A percentile compares a stretch with the other conserved stretches of the same genome.
These are phyloP conservation scores for Mythimna ferrago DNA, from an alignment of 2,888 invertebrate genomes.

Conservation along the genomic window DNA sequence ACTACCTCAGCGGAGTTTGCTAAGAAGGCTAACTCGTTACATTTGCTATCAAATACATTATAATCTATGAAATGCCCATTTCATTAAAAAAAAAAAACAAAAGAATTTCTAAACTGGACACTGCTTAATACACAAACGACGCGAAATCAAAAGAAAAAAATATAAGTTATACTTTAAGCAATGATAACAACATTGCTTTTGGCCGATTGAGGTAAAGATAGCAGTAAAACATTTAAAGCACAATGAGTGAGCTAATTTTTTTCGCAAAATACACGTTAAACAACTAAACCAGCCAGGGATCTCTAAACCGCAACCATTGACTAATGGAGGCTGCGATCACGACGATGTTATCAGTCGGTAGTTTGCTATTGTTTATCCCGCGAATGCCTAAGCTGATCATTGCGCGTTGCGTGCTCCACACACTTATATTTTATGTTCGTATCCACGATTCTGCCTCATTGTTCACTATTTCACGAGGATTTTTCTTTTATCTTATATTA, in stretches of 20 bases:
- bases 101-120: too few species aligned
- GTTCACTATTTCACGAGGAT: slow-evolving; percentile 53
- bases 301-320: slow-evolving; percentile 55
- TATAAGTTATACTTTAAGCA: not conserved
- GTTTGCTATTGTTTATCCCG: slow-evolving; percentile 77
- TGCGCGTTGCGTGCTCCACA: slow-evolving; percentile 83
- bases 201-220: not conserved
- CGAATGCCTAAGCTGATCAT: slow-evolving; percentile 79
- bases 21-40: too few species aligned
- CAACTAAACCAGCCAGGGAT: slow-evolving; percentile 9
- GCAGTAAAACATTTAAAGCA: too few species aligned
- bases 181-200: too few species aligned
- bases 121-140: too few species aligned
- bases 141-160: too few species aligned
- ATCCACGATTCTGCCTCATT: slow-evolving; percentile 66
- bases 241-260: too few species aligned
- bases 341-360: slow-evolving; percentile 76
- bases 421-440: slow-evolving; percentile 73
- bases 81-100: too few species aligned
- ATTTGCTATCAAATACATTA: too few species aligned
- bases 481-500: slow-evolving; percentile 50
- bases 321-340: slow-evolving; percentile 67
- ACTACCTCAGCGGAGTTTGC: too few species aligned
- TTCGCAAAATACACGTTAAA: not conserved
- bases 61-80: too few species aligned